These are phyloP conservation scores for Eupithecia pulchellata DNA, from an alignment of 2,888 invertebrate genomes.

Conservation along the genomic window DNA sequence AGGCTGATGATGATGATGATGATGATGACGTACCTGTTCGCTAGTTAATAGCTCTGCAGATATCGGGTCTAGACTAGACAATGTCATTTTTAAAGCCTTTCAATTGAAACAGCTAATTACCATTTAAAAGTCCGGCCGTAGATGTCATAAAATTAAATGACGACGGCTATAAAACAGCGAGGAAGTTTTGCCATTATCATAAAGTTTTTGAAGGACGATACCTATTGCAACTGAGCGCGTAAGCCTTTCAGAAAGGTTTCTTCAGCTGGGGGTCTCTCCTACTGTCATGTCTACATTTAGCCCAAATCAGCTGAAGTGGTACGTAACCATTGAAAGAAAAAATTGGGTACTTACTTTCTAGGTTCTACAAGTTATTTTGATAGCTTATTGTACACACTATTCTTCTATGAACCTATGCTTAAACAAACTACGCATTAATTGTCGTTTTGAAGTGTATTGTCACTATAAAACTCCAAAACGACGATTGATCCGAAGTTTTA, in stretches of 20 bases:
- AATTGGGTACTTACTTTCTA: not conserved
- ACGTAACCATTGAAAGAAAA: not conserved
- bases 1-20: no score
- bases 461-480: no score
- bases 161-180: constrained; percentile 11
- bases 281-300: not conserved
- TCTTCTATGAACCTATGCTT: not conserved
- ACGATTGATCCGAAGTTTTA: not conserved
- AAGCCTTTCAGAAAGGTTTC: constrained; percentile 5
- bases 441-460: not conserved
- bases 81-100: constrained; percentile 16
- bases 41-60: not conserved
- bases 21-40: not conserved
- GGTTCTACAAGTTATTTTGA: not conserved
- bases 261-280: not conserved
- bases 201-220: constrained; percentile 5
- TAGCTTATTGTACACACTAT: no score
- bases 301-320: not conserved
- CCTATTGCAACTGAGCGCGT: constrained; percentile 4
- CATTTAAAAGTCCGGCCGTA: constrained; percentile 26
- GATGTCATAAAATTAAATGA: constrained; percentile 20
- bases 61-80: not conserved
- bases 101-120: constrained; percentile 26
- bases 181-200: constrained; percentile 19
- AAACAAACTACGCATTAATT: not conserved